Conservation (phyloP, 2,797 vertebrate species). For the Myotis pilosus region DNA sequence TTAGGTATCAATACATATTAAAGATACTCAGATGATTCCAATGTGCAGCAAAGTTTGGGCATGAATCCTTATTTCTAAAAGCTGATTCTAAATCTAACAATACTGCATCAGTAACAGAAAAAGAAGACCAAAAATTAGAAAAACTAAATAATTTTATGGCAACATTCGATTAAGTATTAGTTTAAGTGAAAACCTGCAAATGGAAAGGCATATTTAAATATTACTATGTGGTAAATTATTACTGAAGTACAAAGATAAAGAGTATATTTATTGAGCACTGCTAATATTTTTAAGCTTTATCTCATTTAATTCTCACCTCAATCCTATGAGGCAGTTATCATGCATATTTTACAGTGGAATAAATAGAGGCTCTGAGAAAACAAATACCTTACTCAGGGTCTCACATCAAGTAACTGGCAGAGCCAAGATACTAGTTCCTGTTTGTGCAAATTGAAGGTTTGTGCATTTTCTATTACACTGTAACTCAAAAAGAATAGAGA, state of each 20-base stretch:
- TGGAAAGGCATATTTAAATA: not conserved
- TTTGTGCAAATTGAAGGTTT: not conserved
- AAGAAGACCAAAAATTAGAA: not conserved
- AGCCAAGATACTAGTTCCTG: not conserved
- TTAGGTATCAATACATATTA: not conserved
- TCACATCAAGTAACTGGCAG: not conserved
- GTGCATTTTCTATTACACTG: not conserved
- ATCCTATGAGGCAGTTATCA: not conserved
- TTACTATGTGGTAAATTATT: not conserved
- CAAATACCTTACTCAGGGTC: not conserved
- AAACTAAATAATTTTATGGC: not conserved
- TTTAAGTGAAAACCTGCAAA: not conserved
- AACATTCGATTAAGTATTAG: not conserved
- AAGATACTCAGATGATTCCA: not conserved
- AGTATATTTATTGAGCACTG: not conserved
- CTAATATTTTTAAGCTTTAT: not conserved
- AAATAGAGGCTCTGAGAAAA: not conserved
- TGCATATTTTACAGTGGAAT: not conserved
- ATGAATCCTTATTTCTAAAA: not conserved
- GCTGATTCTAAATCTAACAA: not conserved
- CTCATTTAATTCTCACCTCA: not conserved
- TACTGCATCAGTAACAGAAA: not conserved
- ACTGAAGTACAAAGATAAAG: not conserved
- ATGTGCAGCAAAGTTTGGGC: not conserved
- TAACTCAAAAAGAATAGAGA: not conserved